Conservation (phyloP, 2,888 invertebrate genomes). For the Ametastegia equiseti region DNA sequence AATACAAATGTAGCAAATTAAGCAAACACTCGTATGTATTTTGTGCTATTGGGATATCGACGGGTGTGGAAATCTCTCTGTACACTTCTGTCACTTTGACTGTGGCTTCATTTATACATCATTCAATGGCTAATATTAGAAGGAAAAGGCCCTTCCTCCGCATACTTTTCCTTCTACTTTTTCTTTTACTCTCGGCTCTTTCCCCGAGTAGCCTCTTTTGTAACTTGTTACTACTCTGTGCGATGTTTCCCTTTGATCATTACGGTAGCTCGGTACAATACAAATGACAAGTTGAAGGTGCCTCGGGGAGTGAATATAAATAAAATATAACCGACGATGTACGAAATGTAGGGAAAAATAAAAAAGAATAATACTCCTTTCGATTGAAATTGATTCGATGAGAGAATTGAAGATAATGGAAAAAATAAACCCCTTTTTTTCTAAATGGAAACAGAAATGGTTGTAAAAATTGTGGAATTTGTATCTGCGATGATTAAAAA, state of each 20-base stretch:
- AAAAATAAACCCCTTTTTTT: not conserved
- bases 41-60: conserved; percentile 51
- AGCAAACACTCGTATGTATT: conserved; percentile 59
- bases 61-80: conserved; percentile 49
- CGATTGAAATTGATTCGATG: not conserved
- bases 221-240: conserved; percentile 26
- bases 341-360: not conserved
- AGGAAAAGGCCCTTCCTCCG: too few species aligned
- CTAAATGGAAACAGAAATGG: not conserved
- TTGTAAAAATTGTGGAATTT: not conserved
- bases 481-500: not conserved
- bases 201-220: not conserved
- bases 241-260: conserved; percentile 28
- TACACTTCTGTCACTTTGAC: conserved; percentile 52
- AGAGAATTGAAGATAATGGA: too few species aligned
- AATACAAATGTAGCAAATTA: conserved; percentile 48
- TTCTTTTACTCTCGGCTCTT: too few species aligned
- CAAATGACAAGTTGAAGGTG: conserved; percentile 25
- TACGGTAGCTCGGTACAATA: conserved; percentile 18
- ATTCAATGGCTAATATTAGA: conserved; percentile 29
- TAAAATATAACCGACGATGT: too few species aligned
- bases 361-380: not conserved
- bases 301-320: too few species aligned
- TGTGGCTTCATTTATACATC: conserved; percentile 61
- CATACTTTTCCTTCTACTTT: not conserved